Evolutionary conservation across 1,140 invertebrate species (phyloP), one percentile per base, ranked within the genome.

Genomic region (Agrilus planipennis): DNA sequence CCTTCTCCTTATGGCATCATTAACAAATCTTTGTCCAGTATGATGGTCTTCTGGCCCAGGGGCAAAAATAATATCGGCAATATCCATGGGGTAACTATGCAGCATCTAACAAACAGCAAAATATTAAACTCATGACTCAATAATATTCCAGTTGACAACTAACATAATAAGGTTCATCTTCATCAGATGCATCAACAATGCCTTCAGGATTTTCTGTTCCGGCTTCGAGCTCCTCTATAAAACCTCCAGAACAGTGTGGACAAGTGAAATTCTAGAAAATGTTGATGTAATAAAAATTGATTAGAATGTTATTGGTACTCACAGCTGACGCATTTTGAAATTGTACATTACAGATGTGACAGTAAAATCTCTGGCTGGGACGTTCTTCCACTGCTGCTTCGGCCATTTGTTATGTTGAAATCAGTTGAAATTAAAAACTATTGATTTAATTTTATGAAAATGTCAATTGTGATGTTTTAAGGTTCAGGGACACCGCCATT

Each of bases 291-390:
- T 12, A 6, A 30, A 27, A 6, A 29, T 31, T 39, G 34, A 23
- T 14, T 31, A 6, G 2, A 21, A 32, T 5, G 44, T 14, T 35
- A 29, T 32, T 36, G 39, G 19, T 34, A 77, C 77, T 78, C 73
- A 88, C 84, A 55, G 81, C 77, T 58, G 80, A 68, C 58, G 81
- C 75, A 63, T 73, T 73, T 60, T 77, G 72, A 61, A 90, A 86
- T 72, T 89, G 84, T 54, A 79, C 68, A 61, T 76, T 81, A 69
- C 87, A 92, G 65, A 80, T 81, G 63, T 92, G 86, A 70, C 88
- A 90, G 71, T 85, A 92, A 72, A 88, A 90, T 61, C 79, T 76
- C 46, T 71, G 69, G 44, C 72, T 65, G 39, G 74, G 69, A 57
- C 72, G 67, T 53, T 75, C 79, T 63, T 86, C 84, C 35, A 86